Conservation (phyloP, 1,140 invertebrate genomes). For the Caenorhabditis tropicalis region DNA sequence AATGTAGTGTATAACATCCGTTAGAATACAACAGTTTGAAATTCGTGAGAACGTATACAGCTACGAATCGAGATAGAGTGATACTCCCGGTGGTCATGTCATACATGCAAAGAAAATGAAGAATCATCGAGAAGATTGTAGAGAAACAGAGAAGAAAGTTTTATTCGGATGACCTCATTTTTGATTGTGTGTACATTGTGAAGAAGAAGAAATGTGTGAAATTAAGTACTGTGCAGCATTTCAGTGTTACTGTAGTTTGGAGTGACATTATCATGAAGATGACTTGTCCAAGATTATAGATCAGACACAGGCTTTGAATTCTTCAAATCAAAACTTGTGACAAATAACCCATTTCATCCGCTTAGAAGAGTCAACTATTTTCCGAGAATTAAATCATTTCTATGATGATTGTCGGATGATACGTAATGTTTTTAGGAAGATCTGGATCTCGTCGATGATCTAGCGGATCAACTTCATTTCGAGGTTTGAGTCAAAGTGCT, state of each 20-base stretch:
- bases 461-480: not conserved
- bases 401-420: not conserved
- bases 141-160: not conserved
- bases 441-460: not conserved
- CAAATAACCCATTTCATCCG: too few species aligned
- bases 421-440: slow-evolving; percentile 2
- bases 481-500: not conserved
- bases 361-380: too few species aligned
- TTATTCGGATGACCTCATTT: not conserved
- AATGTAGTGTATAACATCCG: slow-evolving; percentile 7
- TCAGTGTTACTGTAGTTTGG: too few species aligned
- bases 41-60: not conserved
- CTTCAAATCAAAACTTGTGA: too few species aligned
- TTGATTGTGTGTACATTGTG: not conserved
- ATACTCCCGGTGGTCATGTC: slow-evolving; percentile 12
- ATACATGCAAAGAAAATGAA: not conserved
- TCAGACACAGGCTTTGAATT: too few species aligned
- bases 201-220: not conserved
- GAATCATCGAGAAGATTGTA: not conserved
- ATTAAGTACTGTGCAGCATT: too few species aligned
- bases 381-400: too few species aligned
- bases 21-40: not conserved
- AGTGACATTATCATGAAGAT: too few species aligned
- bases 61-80: slow-evolving; percentile 22
- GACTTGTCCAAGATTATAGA: too few species aligned